Base-by-base conservation (phyloP, 1,140 invertebrate genomes). In the Drosophila elegans region DNA sequence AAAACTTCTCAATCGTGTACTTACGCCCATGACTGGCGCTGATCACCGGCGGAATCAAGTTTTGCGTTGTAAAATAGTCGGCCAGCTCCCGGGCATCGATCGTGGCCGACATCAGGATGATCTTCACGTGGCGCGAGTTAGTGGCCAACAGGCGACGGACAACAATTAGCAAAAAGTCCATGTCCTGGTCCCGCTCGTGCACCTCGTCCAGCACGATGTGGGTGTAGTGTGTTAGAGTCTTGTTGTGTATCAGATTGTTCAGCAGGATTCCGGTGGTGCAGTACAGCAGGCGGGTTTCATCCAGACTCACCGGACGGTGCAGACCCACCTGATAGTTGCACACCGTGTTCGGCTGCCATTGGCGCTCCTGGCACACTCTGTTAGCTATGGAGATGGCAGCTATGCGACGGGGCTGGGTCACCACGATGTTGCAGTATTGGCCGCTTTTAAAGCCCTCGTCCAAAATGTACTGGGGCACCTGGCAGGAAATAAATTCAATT, bases 121-220 rank as follows among this genome's bases (percentile, higher is more conserved):
- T 94, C 92, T 96, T 97, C 0, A 97, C 95, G 49, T 93, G 93
- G 2, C 93, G 93, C 0, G 95, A 96, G 76, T 96, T 96, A 1
- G 95, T 95, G 42, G 94, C 94, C n/a, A 98, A 88, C 12, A 98
- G 92, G 54, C 96, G 97, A 61, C 96, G 95, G 1, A 99, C 94
- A 11, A 99, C 93, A 13, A 99, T 94, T 6, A 99, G 90, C 4
- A 99, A 93, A 91, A 99, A 98, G 80, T 96, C 96, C 94, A 98
- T 97, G 61, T 99, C 97, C 91, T 97, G 95, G 88, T 98, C 97
- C 21, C 99, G 94, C 93, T 99, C 98, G 91, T 99, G 99, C 16
- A 99, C 96, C 93, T 99, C 97, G 93, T 98, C 98, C 6, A 99
- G 93, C 81, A 99, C 96, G 48, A 99, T 95, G 92, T 99, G 98